phyloP scores from a whole-genome alignment of 2,113 vertebrate species.

The Morone chrysops region DNA sequence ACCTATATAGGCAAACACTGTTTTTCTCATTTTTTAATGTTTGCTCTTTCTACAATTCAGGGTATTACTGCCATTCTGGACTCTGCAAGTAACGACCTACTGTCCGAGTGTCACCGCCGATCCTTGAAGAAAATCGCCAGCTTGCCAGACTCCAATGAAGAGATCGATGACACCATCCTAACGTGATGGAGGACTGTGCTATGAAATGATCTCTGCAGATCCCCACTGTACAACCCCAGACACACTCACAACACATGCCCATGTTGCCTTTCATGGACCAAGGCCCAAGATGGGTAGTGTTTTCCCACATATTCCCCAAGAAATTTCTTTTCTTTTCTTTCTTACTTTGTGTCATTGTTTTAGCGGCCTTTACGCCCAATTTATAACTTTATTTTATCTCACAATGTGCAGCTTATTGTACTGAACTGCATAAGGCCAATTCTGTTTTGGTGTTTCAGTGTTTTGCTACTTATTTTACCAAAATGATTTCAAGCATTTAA shows the following conservation, averaged over 20 bases:
- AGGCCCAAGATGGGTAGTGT: slow-evolving; percentile 42
- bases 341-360: slow-evolving; percentile 54
- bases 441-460: slow-evolving; percentile 63
- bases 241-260: slow-evolving; percentile 59
- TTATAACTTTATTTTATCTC: slow-evolving; percentile 46
- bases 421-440: slow-evolving; percentile 65
- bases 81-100: slow-evolving; percentile 92
- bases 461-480: slow-evolving; percentile 75
- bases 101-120: slow-evolving; percentile 91
- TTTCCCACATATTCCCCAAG: slow-evolving; percentile 17
- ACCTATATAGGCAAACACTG: not conserved
- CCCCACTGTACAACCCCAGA: slow-evolving; percentile 54
- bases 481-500: slow-evolving; percentile 50
- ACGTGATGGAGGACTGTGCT: slow-evolving; percentile 86
- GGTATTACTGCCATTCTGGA: slow-evolving; percentile 92
- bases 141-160: slow-evolving; percentile 92
- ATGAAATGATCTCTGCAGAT: slow-evolving; percentile 30
- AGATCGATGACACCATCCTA: slow-evolving; percentile 97
- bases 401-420: slow-evolving; percentile 40
- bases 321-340: not conserved
- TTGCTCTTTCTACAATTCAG: slow-evolving; percentile 73
- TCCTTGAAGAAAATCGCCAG: slow-evolving; percentile 95
- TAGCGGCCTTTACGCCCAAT: slow-evolving; percentile 51
- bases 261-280: slow-evolving; percentile 45
- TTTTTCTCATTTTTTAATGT: not conserved